Base-by-base conservation (phyloP, 2,113 vertebrate genomes). In the Peromyscus polionotus region DNA sequence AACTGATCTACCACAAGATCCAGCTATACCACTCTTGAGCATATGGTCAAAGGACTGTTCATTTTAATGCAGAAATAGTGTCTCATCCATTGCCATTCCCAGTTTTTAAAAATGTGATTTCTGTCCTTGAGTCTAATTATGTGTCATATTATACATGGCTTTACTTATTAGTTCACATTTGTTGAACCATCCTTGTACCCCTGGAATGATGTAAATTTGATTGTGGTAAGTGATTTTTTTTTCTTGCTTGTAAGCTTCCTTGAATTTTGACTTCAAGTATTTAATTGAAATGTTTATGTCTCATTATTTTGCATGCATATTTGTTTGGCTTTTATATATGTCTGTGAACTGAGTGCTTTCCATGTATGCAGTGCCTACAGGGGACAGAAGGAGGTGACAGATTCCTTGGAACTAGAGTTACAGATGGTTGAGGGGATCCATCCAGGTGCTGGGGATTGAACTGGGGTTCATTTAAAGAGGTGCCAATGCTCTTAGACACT, bases 31-130 rank as follows among this genome's bases (percentile, higher is more conserved):
- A 57, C 51, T 57, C 79, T 57, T 57, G 79, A 81, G 19, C 79
- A 81, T 81, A 59, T 81, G 79, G 51, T 93, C 54, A 73, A 28
- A 94, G 81, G 85, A 97, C 22, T 70, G 68, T 26, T 33, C 76
- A 76, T 13, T 12, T 12, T 51, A 45, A 42, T 84, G 2, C 61
- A 88, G 84, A 57, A 19, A 81, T 57, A n/a, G 19, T 57, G 57
- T 33, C 19, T 81, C 17, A 3, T 42, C 93, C 33, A 94, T 2
- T 61, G 59, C 8, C 31, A 10, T 36, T 88, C 67, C 75, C 28
- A 75, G 73, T 70, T 51, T 14, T 59, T 28, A 70, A 92, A 59
- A 83, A 39, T 45, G 39, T 45, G 59, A 45, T 45, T 45, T 65
- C 61, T 63, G 45, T 85, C 14, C 14, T 31, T 65, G 83, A 45